These are phyloP conservation scores for Candidula unifasciata DNA, from an alignment of 2,888 invertebrate species.

Conservation along the genomic window DNA sequence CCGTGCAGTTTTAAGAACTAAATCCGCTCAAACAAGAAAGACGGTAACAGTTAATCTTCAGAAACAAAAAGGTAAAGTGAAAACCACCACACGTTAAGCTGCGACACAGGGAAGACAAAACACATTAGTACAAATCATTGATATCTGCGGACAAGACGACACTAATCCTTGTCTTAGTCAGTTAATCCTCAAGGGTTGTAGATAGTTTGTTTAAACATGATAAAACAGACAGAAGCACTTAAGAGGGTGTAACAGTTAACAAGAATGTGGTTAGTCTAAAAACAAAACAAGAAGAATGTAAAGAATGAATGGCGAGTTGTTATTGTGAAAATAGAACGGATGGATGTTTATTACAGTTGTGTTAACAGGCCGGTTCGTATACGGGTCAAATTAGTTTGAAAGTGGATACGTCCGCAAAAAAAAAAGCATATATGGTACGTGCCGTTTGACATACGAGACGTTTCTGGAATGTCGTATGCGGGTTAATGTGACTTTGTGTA, in stretches of 20 bases:
- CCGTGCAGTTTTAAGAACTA: too few species aligned
- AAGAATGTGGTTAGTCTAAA: not conserved
- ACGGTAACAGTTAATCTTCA: too few species aligned
- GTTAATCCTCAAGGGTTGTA: not conserved
- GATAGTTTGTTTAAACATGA: not conserved
- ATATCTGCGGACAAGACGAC: too few species aligned
- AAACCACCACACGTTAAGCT: too few species aligned
- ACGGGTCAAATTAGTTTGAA: not conserved
- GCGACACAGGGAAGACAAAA: too few species aligned
- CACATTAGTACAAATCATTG: too few species aligned
- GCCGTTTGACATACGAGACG: not conserved
- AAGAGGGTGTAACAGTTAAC: not conserved
- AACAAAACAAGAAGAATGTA: not conserved
- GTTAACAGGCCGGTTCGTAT: too few species aligned
- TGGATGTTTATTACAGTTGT: too few species aligned
- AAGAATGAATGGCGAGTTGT: not conserved
- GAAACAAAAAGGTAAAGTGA: too few species aligned
- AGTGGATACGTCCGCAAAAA: not conserved
- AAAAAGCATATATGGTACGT: too few species aligned
- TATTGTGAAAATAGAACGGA: not conserved
- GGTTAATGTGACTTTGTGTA: not conserved
- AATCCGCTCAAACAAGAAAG: too few species aligned
- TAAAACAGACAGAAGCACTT: not conserved
- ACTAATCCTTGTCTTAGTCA: too few species aligned
- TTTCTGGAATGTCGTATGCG: not conserved